phyloP scores from a whole-genome alignment of 1,140 invertebrate genomes.

The Bombus soroeensis region DNA sequence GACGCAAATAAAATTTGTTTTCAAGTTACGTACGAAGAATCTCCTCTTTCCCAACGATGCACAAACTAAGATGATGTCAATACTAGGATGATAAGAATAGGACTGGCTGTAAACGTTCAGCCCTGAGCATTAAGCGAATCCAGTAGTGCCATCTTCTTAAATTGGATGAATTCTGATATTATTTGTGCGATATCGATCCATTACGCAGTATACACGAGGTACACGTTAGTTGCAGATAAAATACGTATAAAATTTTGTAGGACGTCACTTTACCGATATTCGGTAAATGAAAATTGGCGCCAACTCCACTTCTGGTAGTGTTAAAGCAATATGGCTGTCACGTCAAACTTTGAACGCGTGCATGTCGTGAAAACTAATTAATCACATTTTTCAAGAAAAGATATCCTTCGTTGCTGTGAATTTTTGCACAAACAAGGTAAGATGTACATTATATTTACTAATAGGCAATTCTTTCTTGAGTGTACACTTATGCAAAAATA shows the following conservation, averaged over 20 bases:
- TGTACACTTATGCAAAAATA: too few relatives aligned
- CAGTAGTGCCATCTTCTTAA: slow-evolving; percentile 8
- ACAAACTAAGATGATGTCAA: too few relatives aligned
- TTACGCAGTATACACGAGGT: too few relatives aligned
- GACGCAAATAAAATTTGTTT: neutral
- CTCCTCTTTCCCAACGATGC: too few relatives aligned
- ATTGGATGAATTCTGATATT: neutral
- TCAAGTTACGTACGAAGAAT: neutral
- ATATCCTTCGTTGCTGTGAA: neutral
- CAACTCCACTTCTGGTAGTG: too few relatives aligned
- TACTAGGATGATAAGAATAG: neutral
- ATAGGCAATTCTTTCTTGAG: neutral
- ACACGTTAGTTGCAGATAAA: neutral
- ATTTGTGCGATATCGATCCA: neutral
- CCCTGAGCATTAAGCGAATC: neutral
- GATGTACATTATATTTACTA: too few relatives aligned
- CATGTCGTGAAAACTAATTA: neutral
- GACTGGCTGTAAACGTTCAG: neutral
- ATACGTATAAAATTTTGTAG: neutral
- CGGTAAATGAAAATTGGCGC: neutral
- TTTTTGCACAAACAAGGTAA: neutral
- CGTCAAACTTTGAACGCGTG: too few relatives aligned
- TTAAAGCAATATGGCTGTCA: neutral
- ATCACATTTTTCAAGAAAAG: neutral
- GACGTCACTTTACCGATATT: neutral